Evolutionary conservation across 2,797 vertebrate species (phyloP).

Genomic region (Distichodus sexfasciatus): DNA sequence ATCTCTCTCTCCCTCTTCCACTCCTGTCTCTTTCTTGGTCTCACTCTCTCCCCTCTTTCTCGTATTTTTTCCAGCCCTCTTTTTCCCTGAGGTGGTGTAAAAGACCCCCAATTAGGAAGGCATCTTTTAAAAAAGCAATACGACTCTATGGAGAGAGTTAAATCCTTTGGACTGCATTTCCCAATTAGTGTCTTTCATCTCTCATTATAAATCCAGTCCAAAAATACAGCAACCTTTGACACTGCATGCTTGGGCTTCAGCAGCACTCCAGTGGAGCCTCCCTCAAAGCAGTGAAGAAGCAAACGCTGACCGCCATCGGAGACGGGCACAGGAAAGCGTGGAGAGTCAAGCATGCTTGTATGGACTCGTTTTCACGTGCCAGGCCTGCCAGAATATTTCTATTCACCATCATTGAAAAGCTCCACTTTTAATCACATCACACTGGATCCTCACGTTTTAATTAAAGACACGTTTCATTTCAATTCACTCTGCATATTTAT

Average conservation of each 20-base stretch:
- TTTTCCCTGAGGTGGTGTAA: neutral
- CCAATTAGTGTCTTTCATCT: conserved; percentile 6
- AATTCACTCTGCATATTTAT: conserved; percentile 80
- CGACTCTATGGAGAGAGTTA: neutral
- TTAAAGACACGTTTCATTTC: conserved; percentile 78
- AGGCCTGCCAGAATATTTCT: conserved; percentile 62
- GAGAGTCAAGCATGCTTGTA: neutral
- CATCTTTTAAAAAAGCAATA: neutral
- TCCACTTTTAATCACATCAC: conserved; percentile 75
- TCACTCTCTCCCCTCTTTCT: conserved; percentile 31
- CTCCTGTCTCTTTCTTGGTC: conserved; percentile 52
- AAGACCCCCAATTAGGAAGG: neutral
- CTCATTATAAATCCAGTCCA: neutral
- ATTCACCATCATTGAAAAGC: no score
- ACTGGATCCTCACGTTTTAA: conserved; percentile 73
- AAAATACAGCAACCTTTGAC: no score
- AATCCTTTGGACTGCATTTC: conserved; percentile 1
- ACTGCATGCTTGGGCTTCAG: no score
- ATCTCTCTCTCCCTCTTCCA: conserved; percentile 52
- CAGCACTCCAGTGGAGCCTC: neutral
- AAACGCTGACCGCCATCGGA: neutral
- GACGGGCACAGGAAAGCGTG: neutral
- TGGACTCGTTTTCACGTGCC: conserved; percentile 33
- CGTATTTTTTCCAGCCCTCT: neutral
- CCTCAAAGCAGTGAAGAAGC: neutral